A percentile compares a stretch with the other conserved stretches of the same genome.
phyloP scores from a whole-genome alignment of 2,797 vertebrate species.

The Lithobates pipiens region DNA sequence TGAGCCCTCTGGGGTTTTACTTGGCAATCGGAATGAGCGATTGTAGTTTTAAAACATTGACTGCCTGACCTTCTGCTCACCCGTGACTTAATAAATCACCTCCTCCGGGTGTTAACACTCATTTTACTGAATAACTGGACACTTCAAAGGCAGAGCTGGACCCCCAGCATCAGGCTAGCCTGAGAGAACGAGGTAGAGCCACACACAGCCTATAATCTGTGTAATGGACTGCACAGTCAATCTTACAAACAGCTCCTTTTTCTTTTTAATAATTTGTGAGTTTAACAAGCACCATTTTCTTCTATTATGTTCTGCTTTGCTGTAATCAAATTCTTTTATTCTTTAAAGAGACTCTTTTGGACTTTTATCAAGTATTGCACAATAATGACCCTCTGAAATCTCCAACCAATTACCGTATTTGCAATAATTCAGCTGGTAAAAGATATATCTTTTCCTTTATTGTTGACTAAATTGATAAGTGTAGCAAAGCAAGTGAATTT shows the following conservation, averaged over 20 bases:
- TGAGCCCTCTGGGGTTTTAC: conserved; percentile 32
- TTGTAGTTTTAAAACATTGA: conserved; percentile 52
- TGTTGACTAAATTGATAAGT: no score
- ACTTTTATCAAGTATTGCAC: no score
- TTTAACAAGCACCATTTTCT: no score
- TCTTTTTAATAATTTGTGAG: no score
- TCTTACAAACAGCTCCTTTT: neutral
- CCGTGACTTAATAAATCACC: conserved; percentile 60
- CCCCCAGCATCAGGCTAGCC: neutral
- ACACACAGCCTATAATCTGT: conserved; percentile 3
- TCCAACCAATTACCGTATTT: no score
- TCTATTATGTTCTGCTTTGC: no score
- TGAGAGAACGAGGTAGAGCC: neutral
- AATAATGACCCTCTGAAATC: no score
- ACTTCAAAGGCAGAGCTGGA: conserved; percentile 31
- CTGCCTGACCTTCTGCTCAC: conserved; percentile 63
- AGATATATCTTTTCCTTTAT: no score
- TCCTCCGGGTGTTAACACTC: conserved; percentile 54
- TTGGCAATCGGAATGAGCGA: conserved; percentile 53
- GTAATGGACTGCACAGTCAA: neutral
- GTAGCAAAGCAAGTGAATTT: no score
- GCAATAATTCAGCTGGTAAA: no score
- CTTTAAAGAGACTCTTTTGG: no score
- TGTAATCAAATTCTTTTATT: no score
- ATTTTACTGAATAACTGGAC: conserved; percentile 18